phyloP scores from a whole-genome alignment of 1,140 invertebrate species.

The Branchinecta lindahli region DNA sequence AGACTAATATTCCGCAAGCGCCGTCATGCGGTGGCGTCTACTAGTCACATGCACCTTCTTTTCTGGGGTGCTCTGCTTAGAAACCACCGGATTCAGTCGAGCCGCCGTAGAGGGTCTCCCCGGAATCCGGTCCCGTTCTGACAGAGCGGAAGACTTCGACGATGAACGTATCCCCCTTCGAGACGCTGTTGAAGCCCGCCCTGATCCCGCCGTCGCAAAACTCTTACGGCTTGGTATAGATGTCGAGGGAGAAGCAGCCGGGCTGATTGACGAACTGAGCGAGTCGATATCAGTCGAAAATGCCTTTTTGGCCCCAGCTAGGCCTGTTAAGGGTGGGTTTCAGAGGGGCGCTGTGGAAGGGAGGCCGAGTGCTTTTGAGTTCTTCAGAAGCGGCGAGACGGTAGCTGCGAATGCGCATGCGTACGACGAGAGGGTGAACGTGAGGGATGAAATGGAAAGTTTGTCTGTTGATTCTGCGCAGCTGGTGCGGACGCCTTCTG shows the following conservation, averaged over 20 bases:
- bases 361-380: conserved; percentile 12
- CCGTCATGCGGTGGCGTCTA: no score
- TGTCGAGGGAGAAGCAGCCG: neutral
- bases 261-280: neutral
- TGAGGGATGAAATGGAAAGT: neutral
- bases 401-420: neutral
- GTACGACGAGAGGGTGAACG: neutral
- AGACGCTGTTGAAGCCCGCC: neutral
- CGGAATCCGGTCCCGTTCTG: neutral
- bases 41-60: no score
- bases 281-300: neutral
- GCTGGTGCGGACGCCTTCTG: neutral
- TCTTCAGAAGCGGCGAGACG: conserved; percentile 11
- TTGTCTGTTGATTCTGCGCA: neutral
- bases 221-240: neutral
- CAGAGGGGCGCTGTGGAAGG: conserved; percentile 11
- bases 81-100: neutral
- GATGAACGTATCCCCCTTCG: neutral
- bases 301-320: neutral
- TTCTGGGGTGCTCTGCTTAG: no score
- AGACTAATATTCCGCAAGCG: no score
- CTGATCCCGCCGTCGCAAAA: neutral
- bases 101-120: neutral
- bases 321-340: conserved; percentile 3
- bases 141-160: neutral